Evolutionary conservation across 2,113 vertebrate genomes (phyloP).

Genomic region (Centrocercus urophasianus): DNA sequence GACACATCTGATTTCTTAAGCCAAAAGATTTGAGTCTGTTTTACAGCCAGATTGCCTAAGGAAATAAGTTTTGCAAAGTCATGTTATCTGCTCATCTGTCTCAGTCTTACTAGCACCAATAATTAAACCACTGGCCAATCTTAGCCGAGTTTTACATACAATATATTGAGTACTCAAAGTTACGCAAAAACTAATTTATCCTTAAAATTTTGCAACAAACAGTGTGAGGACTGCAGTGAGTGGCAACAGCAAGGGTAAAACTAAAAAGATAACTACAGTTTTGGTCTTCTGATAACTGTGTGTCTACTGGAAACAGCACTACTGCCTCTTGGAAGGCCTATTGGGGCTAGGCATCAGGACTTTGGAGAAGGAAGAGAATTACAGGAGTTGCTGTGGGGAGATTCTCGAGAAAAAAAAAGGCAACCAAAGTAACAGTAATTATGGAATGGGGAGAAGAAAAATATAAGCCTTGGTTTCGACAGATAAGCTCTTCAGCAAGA

Average conservation of each 20-base stretch:
- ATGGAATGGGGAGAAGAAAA: neutral
- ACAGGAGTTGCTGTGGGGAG: neutral
- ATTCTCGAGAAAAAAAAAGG: neutral
- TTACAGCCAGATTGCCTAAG: neutral
- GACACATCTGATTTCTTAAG: neutral
- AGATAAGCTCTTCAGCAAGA: neutral
- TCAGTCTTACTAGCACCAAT: neutral
- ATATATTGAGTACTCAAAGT: neutral
- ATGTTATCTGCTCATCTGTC: neutral
- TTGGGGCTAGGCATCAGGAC: neutral
- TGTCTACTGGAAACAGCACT: neutral
- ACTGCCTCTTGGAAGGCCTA: neutral
- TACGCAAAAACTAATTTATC: neutral
- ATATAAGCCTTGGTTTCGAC: neutral
- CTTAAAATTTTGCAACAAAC: neutral
- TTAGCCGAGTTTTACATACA: neutral
- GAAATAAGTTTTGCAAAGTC: neutral
- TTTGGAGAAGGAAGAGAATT: neutral
- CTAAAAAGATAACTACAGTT: neutral
- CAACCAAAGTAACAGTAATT: neutral
- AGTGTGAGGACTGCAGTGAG: neutral
- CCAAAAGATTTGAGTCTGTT: neutral
- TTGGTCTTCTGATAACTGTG: neutral
- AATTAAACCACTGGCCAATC: neutral
- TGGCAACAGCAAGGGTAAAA: neutral